A percentile compares a stretch with the other conserved stretches of the same genome.
These are phyloP conservation scores for Nomada ferruginata DNA, from an alignment of 2,888 invertebrate species.

Conservation along the genomic window DNA sequence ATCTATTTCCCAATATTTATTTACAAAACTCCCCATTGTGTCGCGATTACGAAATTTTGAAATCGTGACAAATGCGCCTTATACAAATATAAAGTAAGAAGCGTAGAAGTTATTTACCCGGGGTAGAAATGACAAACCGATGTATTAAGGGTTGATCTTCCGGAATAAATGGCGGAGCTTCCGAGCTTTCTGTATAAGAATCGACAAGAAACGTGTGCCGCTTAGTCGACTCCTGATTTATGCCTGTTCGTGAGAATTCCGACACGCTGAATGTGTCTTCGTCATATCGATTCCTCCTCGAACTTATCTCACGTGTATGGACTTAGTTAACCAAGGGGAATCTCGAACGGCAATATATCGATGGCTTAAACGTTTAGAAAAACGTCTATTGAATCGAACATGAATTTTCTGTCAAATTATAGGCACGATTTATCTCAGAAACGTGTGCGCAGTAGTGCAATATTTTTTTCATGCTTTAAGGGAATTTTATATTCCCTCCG, in stretches of 20 bases:
- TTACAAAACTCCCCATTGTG: neutral
- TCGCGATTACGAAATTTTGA: neutral
- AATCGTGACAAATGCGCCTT: constrained; percentile 24
- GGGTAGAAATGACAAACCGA: constrained; percentile 41
- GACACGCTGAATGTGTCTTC: constrained; percentile 51
- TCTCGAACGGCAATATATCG: neutral
- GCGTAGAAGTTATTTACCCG: constrained; percentile 19
- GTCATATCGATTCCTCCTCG: constrained; percentile 55
- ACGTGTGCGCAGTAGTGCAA: neutral
- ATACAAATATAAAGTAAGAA: neutral
- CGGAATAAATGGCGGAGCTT: constrained; percentile 53
- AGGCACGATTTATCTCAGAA: neutral
- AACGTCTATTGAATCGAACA: neutral
- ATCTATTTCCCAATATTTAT: neutral
- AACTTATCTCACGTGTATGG: constrained; percentile 12
- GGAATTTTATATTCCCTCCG: neutral
- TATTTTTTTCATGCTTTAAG: neutral
- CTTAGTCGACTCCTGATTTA: constrained; percentile 61
- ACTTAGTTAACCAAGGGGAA: constrained; percentile 29
- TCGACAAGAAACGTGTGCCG: constrained; percentile 60
- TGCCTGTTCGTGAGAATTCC: constrained; percentile 51
- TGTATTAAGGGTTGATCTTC: constrained; percentile 36
- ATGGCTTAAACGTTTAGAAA: too few relatives aligned
- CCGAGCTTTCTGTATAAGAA: constrained; percentile 60
- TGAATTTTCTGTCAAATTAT: neutral